Evolutionary conservation across 2,888 invertebrate species (phyloP).

Genomic region (Metallyticus violacea): DNA sequence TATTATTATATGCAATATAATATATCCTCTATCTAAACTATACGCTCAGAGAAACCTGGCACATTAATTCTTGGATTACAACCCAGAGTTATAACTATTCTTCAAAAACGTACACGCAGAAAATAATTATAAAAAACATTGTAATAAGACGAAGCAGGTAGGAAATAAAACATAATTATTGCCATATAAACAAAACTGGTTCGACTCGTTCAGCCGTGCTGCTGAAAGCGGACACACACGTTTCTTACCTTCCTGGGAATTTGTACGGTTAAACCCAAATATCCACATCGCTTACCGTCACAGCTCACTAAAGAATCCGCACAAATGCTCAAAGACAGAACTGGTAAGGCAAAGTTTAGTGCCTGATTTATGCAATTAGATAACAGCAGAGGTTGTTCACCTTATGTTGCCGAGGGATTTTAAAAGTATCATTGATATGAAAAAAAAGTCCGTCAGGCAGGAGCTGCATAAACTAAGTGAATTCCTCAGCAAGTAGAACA

Average conservation of each 20-base stretch:
- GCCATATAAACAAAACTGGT: conserved; percentile 6
- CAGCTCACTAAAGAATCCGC: neutral
- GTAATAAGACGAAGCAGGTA: neutral
- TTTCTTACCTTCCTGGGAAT: neutral
- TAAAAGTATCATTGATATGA: too few species aligned
- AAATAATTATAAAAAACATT: conserved; percentile 16
- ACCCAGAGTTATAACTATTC: neutral
- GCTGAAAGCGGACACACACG: neutral
- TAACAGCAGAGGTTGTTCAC: too few species aligned
- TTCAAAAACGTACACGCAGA: neutral
- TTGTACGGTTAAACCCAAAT: neutral
- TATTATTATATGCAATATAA: conserved; percentile 21
- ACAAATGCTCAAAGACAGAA: too few species aligned
- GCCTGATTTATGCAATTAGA: too few species aligned
- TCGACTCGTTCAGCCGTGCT: neutral
- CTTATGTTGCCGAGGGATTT: too few species aligned
- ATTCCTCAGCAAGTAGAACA: too few species aligned
- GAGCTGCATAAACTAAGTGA: too few species aligned
- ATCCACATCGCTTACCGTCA: neutral
- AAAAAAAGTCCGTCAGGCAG: too few species aligned
- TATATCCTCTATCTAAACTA: conserved; percentile 18
- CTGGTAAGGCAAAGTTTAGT: too few species aligned
- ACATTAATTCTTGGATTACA: conserved; percentile 16
- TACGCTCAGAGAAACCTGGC: conserved; percentile 5
- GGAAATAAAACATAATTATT: conserved; percentile 4